Evolutionary conservation across 2,113 vertebrate species (phyloP), one percentile per base, ranked within the genome.

Genomic region (Brachypodius melanocephalos): DNA sequence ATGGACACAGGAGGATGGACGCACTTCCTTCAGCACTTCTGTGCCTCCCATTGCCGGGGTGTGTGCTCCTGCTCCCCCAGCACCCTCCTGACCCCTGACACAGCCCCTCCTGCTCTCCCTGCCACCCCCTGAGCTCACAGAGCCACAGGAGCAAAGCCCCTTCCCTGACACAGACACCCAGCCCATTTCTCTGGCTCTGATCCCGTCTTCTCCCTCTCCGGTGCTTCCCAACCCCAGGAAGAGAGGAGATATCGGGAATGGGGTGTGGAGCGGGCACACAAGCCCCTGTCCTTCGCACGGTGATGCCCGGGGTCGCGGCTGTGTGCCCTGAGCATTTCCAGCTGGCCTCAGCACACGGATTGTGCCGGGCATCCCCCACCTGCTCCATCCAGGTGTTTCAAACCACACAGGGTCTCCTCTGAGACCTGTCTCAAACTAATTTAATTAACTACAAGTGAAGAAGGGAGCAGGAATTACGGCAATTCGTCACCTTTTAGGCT

Each of bases 1-100:
- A 46, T 22, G 65, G 42, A 49, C 34, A 7, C 1, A 0, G 49
- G 45, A 69, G 17, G 38, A 46, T 22, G 65, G 42, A 49, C 38
- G 7, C 1, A 0, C 2, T 2, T 38, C 24, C 17, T 12, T 14
- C 2, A 1, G 38, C 38, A 4, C 6, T 31, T 28, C 9, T 15
- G 22, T 14, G 38, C 17, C 45, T 76, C 18, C 55, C 36, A 0
- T 9, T 32, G 36, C 54, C 42, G 4, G 34, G 21, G 2, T 2
- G 17, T 0, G 14, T 3, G 26, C 4, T n/a, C 45, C 40, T 0
- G 1, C 46, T 51, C 8, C 32, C 26, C 3, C 14, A 1, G 54
- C 28, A 5, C 10, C 20, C 68, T 84, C 36, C 51, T 10, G 72
- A 25, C 10, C 46, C 34, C 58, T 38, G 20, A 13, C 32, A 59